phyloP scores from a whole-genome alignment of 2,113 vertebrate species.

The Plestiodon gilberti region DNA sequence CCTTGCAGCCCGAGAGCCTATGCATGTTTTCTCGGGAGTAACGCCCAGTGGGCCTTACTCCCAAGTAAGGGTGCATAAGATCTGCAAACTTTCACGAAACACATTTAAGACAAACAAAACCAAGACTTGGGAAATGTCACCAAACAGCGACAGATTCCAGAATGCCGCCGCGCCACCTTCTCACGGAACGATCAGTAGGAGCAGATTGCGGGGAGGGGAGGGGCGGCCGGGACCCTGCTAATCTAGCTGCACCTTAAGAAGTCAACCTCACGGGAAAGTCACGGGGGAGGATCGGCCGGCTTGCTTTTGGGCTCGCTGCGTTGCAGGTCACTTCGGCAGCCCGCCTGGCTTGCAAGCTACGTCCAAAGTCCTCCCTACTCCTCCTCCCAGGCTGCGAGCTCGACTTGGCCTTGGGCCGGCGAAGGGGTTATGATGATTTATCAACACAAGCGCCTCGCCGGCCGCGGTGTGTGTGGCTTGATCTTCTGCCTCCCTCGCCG shows the following conservation, averaged over 20 bases:
- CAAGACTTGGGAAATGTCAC: background rate
- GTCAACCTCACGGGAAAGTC: background rate
- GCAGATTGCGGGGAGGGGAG: no score
- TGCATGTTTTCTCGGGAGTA: background rate
- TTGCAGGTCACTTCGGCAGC: background rate
- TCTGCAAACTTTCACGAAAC: background rate
- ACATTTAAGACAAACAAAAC: background rate
- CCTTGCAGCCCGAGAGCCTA: no score
- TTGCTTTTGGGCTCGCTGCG: background rate
- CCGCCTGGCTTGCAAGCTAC: accelerated
- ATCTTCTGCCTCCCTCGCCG: background rate
- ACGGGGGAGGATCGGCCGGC: background rate
- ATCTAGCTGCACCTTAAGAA: background rate
- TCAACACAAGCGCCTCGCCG: no score
- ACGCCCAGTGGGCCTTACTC: no score
- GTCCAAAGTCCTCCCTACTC: background rate
- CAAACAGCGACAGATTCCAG: background rate
- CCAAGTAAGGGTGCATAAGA: no score
- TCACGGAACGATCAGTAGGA: no score
- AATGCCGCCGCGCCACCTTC: no score
- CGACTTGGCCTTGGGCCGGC: constrained; percentile 38
- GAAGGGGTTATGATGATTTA: no score
- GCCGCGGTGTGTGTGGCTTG: no score
- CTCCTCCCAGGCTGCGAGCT: constrained; percentile 18
- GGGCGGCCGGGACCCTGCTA: background rate